These are phyloP conservation scores for Jacana jacana DNA, from an alignment of 2,113 vertebrate species.

Conservation along the genomic window DNA sequence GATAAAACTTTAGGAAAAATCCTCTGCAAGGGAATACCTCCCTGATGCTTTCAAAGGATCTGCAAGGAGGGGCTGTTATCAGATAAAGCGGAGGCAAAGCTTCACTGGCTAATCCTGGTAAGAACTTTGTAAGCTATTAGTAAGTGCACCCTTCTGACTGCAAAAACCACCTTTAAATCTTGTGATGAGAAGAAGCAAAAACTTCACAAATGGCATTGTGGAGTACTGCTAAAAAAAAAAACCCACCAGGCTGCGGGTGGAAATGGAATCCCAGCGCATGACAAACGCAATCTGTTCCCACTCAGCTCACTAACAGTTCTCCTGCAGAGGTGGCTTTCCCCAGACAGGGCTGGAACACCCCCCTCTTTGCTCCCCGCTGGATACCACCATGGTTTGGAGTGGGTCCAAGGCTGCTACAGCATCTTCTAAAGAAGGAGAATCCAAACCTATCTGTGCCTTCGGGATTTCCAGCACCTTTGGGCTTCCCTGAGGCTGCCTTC, in stretches of 20 bases:
- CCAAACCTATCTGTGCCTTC: background rate
- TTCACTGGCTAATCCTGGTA: background rate
- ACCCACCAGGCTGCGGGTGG: background rate
- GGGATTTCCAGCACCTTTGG: background rate
- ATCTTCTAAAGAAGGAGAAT: background rate
- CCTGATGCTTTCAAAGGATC: background rate
- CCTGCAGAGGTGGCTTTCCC: background rate
- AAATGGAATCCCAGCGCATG: constrained; percentile 2
- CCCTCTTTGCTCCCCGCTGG: background rate
- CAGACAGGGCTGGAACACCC: background rate
- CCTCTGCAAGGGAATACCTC: background rate
- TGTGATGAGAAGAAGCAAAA: background rate
- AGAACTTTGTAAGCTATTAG: background rate
- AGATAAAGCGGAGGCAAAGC: background rate
- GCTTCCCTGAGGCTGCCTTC: background rate
- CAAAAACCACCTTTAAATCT: background rate
- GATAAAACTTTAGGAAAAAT: background rate
- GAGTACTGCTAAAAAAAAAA: background rate
- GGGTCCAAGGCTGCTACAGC: background rate
- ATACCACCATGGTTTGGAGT: background rate
- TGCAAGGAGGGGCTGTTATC: background rate
- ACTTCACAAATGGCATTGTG: background rate
- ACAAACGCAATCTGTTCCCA: background rate
- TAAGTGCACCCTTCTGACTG: background rate
- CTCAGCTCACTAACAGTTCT: background rate